Evolutionary conservation across 92 coral and sea anemone species (phyloP).

Genomic region (Epizoanthus stellaris): DNA sequence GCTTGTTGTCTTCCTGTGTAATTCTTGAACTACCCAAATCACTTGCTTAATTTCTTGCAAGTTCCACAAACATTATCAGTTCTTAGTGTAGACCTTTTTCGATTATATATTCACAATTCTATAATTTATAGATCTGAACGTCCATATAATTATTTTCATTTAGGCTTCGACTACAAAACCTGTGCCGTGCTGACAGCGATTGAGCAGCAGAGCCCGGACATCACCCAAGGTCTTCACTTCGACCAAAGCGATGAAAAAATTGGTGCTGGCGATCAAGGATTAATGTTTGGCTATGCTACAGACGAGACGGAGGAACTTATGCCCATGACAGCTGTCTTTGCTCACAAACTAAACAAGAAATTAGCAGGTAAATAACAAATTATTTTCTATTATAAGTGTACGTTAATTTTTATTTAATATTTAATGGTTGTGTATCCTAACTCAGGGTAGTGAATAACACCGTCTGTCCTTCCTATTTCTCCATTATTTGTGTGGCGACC

Average conservation of each 20-base stretch:
- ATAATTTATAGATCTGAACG: not conserved
- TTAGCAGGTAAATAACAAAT: conserved; percentile 32
- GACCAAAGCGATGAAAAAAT: conserved; percentile 60
- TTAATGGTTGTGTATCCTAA: too few relatives aligned
- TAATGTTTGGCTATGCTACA: conserved; percentile 78
- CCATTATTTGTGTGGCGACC: too few relatives aligned
- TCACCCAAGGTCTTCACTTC: conserved; percentile 66
- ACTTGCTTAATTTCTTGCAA: too few relatives aligned
- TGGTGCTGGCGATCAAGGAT: conserved; percentile 78
- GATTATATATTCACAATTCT: not conserved
- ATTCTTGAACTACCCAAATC: too few relatives aligned
- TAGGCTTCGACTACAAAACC: conserved; percentile 84
- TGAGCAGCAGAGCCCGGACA: conserved; percentile 70
- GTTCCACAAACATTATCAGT: not conserved
- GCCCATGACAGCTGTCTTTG: conserved; percentile 65
- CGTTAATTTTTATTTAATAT: too few relatives aligned
- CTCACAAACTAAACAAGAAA: conserved; percentile 63
- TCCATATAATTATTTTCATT: not conserved
- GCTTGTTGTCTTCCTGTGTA: too few relatives aligned
- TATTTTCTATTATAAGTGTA: not conserved
- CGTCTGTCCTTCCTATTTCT: too few relatives aligned
- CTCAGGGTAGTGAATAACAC: too few relatives aligned
- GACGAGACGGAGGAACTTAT: conserved; percentile 74
- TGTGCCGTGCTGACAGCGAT: conserved; percentile 70
- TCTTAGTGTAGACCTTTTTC: not conserved